These are phyloP conservation scores for Dreissena rostriformis DNA, from an alignment of 1,140 invertebrate species.

Conservation along the genomic window DNA sequence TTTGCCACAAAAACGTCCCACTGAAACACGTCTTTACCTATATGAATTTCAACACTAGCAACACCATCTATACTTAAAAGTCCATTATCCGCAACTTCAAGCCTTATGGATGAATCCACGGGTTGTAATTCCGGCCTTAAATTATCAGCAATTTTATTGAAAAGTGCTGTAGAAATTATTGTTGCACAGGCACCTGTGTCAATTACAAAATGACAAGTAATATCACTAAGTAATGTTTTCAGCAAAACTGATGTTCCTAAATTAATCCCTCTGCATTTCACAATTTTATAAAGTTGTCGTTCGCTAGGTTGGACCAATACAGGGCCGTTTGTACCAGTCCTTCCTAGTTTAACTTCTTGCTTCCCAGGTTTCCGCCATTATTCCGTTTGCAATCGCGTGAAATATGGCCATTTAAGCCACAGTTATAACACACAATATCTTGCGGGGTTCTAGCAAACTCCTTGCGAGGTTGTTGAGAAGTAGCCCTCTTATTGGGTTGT, in stretches of 20 bases:
- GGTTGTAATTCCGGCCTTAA: background rate
- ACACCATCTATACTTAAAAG: slow-evolving; percentile 11
- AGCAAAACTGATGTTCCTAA: slow-evolving; percentile 15
- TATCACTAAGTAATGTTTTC: background rate
- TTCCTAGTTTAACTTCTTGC: slow-evolving; percentile 5
- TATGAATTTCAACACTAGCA: background rate
- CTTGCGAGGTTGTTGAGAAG: background rate
- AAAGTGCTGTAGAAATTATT: slow-evolving; percentile 19
- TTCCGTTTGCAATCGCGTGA: background rate
- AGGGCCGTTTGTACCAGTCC: slow-evolving; percentile 27
- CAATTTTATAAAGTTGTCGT: background rate
- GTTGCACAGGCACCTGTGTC: slow-evolving; percentile 35
- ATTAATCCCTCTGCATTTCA: background rate
- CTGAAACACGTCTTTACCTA: slow-evolving; percentile 5
- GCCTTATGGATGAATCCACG: background rate
- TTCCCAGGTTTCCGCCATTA: background rate
- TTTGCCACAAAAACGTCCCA: slow-evolving; percentile 22
- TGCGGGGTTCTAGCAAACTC: background rate
- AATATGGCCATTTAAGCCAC: slow-evolving; percentile 7
- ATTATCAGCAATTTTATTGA: slow-evolving; percentile 10
- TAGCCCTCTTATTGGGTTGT: background rate
- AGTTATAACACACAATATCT: slow-evolving; percentile 7
- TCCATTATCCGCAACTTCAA: slow-evolving; percentile 32
- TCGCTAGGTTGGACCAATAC: slow-evolving; percentile 18
- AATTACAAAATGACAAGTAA: slow-evolving; percentile 2